A percentile compares a stretch with the other conserved stretches of the same genome.
Conservation (phyloP, 2,797 vertebrate species). For the Melanotaenia nigrans region DNA sequence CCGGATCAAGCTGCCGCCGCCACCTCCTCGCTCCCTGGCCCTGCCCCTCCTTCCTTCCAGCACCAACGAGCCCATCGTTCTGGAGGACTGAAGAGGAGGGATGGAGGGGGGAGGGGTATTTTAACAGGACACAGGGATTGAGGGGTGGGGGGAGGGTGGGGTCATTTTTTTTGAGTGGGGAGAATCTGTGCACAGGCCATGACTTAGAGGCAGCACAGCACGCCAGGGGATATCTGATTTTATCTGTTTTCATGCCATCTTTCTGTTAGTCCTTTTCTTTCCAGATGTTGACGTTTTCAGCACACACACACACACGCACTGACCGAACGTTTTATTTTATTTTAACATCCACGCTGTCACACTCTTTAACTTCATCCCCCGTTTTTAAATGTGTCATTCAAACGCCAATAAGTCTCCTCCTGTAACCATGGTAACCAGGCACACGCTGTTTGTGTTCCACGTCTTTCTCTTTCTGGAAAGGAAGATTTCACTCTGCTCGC, state of each 20-base stretch:
- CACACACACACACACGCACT: conserved; percentile 34
- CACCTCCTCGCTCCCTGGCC: conserved; percentile 79
- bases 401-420: conserved; percentile 75
- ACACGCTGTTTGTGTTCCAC: conserved; percentile 77
- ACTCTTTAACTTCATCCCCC: conserved; percentile 52
- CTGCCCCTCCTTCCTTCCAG: conserved; percentile 87
- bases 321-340: conserved; percentile 34
- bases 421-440: conserved; percentile 75
- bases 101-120: not conserved
- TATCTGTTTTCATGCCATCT: conserved; percentile 53
- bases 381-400: conserved; percentile 84
- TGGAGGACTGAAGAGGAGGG: conserved; percentile 87
- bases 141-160: not conserved
- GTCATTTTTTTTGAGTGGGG: not conserved
- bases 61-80: conserved; percentile 93
- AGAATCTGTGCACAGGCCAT: not conserved
- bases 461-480: conserved; percentile 68
- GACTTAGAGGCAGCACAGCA: conserved; percentile 44
- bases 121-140: conserved; percentile 49
- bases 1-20: conserved; percentile 87
- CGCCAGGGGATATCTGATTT: conserved; percentile 66
- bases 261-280: conserved; percentile 66
- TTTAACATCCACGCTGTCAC: conserved; percentile 4
- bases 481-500: conserved; percentile 17
- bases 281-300: conserved; percentile 43